A percentile compares a stretch with the other conserved stretches of the same genome.
These are phyloP conservation scores for Antheraea pernyi DNA, from an alignment of 1,140 invertebrate species.

Conservation along the genomic window DNA sequence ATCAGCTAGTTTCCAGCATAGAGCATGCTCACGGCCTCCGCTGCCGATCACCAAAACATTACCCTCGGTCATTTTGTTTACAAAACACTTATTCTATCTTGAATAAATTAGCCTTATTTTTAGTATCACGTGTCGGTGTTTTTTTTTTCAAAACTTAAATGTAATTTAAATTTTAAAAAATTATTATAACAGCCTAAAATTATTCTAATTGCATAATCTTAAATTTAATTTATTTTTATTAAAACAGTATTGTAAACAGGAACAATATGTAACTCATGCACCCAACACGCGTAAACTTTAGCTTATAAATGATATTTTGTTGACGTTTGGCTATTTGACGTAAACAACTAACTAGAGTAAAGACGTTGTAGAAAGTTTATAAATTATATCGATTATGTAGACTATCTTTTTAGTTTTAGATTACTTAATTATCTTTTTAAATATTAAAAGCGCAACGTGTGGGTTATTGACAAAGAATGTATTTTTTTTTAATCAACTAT, in stretches of 20 bases:
- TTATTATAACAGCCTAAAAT: neutral
- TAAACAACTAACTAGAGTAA: neutral
- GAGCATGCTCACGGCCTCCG: slow-evolving; percentile 97
- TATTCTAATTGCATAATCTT: neutral
- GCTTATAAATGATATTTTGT: slow-evolving; percentile 52
- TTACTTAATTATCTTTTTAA: no score
- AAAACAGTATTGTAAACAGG: neutral
- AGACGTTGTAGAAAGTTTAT: neutral
- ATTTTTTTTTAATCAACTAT: no score
- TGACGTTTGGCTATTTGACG: neutral
- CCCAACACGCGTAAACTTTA: slow-evolving; percentile 53
- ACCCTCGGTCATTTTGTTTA: slow-evolving; percentile 48
- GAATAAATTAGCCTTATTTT: slow-evolving; percentile 23
- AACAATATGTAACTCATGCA: slow-evolving; percentile 8
- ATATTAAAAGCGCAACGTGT: no score
- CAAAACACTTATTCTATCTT: slow-evolving; percentile 11
- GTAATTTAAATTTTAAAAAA: neutral
- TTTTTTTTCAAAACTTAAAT: neutral
- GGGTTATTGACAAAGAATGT: no score
- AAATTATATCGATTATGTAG: no score
- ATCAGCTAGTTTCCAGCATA: slow-evolving; percentile 94
- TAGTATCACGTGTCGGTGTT: slow-evolving; percentile 29
- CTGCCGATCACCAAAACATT: slow-evolving; percentile 92
- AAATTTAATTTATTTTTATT: no score
- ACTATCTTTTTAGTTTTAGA: no score